Percentiles rank a stretch among this genome's conserved stretches.
These are phyloP conservation scores for Argyrosomus regius DNA, from an alignment of 2,797 vertebrate genomes.

Conservation along the genomic window DNA sequence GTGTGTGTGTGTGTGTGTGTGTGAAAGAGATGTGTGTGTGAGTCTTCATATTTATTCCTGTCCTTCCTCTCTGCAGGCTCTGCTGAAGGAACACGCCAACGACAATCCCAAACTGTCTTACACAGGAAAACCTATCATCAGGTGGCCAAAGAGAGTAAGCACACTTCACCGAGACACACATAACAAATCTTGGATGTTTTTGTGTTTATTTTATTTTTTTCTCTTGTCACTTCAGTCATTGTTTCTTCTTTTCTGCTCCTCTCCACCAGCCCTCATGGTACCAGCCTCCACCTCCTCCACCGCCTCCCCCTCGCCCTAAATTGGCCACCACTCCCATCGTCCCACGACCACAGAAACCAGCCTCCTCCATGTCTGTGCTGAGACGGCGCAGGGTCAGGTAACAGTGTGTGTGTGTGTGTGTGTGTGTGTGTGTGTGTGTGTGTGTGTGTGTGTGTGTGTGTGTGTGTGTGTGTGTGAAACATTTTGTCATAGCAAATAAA, in stretches of 20 bases:
- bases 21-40: neutral
- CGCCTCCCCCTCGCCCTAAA: constrained; percentile 80
- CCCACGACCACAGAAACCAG: constrained; percentile 75
- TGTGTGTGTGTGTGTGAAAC: neutral
- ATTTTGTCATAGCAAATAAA: neutral
- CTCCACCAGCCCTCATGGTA: constrained; percentile 83
- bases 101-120: constrained; percentile 93
- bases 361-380: constrained; percentile 84
- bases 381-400: constrained; percentile 88
- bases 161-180: neutral
- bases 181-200: neutral
- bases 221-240: neutral
- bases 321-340: constrained; percentile 67
- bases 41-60: no score
- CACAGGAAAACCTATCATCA: constrained; percentile 93
- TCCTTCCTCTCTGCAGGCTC: constrained; percentile 78
- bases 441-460: neutral
- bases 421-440: no score
- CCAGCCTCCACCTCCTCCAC: constrained; percentile 78
- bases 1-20: neutral
- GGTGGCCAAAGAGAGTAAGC: constrained; percentile 94
- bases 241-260: neutral
- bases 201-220: neutral
- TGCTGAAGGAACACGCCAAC: constrained; percentile 93
- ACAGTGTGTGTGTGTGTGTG: neutral